Evolutionary conservation across 1,140 invertebrate species (phyloP).

Genomic region (Polypedilum pembai): DNA sequence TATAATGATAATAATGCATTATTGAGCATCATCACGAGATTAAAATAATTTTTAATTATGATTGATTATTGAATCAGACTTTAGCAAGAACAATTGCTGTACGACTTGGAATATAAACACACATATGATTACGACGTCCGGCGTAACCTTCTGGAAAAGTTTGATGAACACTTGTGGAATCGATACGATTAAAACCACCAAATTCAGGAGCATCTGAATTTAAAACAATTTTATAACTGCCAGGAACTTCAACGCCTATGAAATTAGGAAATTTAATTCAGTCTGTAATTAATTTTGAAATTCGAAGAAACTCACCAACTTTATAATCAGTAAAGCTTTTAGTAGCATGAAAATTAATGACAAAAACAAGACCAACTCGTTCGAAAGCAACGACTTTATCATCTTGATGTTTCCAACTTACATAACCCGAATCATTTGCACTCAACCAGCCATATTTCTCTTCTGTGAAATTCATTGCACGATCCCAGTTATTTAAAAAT

Average conservation of each 20-base stretch:
- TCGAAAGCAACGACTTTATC: constrained; percentile 97
- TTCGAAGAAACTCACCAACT: constrained; percentile 57
- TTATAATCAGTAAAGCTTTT: constrained; percentile 93
- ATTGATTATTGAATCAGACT: constrained; percentile 33
- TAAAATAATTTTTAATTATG: no score
- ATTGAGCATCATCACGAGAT: no score
- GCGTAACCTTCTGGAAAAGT: constrained; percentile 58
- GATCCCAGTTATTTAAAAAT: constrained; percentile 90
- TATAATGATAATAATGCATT: no score
- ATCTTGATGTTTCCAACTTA: constrained; percentile 90
- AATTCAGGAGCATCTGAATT: constrained; percentile 72
- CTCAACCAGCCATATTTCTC: constrained; percentile 80
- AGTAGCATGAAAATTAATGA: constrained; percentile 92
- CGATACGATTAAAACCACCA: constrained; percentile 75
- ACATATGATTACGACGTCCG: constrained; percentile 54
- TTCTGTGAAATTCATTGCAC: constrained; percentile 83
- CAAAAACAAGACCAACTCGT: constrained; percentile 81
- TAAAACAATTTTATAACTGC: constrained; percentile 74
- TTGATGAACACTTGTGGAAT: constrained; percentile 59
- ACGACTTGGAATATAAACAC: constrained; percentile 62
- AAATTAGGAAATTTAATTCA: constrained; percentile 26
- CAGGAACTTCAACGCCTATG: constrained; percentile 58
- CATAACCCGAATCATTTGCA: constrained; percentile 65
- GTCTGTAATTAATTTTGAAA: not conserved
- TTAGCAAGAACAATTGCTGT: constrained; percentile 56